Percentiles rank a stretch among this genome's conserved stretches.
phyloP scores from a whole-genome alignment of 2,888 invertebrate genomes.

The Geophilus truncorum region DNA sequence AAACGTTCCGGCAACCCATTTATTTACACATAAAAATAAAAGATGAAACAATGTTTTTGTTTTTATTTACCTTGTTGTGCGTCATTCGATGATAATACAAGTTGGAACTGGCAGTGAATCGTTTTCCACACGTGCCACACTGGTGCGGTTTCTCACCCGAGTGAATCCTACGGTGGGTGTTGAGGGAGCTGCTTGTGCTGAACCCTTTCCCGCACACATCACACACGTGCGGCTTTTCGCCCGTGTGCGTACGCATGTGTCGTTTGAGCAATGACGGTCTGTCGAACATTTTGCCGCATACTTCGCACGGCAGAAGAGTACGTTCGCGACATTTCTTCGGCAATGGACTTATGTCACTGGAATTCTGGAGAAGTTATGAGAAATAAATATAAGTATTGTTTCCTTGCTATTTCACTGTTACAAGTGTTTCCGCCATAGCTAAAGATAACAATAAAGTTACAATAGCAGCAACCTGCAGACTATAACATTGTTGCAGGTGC shows the following conservation, averaged over 20 bases:
- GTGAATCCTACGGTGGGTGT: slow-evolving; percentile 91
- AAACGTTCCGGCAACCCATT: not conserved
- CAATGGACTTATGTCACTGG: slow-evolving; percentile 37
- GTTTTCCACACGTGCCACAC: slow-evolving; percentile 84
- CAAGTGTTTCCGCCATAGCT: too few species aligned
- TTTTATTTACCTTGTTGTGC: slow-evolving; percentile 91
- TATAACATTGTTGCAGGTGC: too few species aligned
- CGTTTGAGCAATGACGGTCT: slow-evolving; percentile 86
- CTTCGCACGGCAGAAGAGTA: slow-evolving; percentile 84
- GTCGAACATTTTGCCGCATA: slow-evolving; percentile 93
- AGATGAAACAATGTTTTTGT: too few species aligned
- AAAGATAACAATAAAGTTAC: too few species aligned
- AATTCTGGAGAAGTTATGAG: slow-evolving; percentile 35
- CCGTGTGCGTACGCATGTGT: slow-evolving; percentile 94
- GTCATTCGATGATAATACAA: slow-evolving; percentile 97
- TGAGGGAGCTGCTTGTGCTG: slow-evolving; percentile 88
- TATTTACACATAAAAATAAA: not conserved
- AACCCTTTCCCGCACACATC: slow-evolving; percentile 95
- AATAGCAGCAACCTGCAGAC: too few species aligned
- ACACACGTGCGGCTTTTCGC: slow-evolving; percentile 93
- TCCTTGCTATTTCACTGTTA: too few species aligned
- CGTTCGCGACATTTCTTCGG: slow-evolving; percentile 61
- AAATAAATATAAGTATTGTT: too few species aligned
- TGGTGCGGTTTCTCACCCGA: slow-evolving; percentile 96
- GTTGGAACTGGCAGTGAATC: slow-evolving; percentile 93